phyloP scores from a whole-genome alignment of 2,113 vertebrate species.

The Amphilophus citrinellus region DNA sequence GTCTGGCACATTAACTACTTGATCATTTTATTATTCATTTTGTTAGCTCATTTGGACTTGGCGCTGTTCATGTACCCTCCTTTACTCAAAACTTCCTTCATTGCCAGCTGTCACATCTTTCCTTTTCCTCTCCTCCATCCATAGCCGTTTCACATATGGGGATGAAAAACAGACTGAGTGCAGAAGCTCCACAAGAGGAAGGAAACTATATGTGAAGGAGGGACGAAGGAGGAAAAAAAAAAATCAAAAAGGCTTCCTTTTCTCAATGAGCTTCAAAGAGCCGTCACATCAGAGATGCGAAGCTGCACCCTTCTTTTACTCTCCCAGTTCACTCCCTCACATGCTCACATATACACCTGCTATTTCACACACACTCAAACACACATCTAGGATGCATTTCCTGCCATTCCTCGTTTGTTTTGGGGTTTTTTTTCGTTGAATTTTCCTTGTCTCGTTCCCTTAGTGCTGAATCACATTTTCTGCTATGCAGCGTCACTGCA shows the following conservation, averaged over 20 bases:
- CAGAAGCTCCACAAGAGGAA: conserved; percentile 19
- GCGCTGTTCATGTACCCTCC: neutral
- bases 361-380: conserved; percentile 22
- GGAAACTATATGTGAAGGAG: neutral
- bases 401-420: neutral
- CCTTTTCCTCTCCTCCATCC: conserved; percentile 26
- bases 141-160: conserved; percentile 14
- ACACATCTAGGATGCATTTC: conserved; percentile 27
- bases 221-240: conserved; percentile 3
- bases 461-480: conserved; percentile 51
- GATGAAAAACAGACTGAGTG: conserved; percentile 6
- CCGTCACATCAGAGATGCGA: conserved; percentile 38
- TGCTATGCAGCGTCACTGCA: conserved; percentile 22
- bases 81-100: neutral
- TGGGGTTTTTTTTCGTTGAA: conserved; percentile 3
- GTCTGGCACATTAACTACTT: neutral
- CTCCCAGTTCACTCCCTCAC: conserved; percentile 8
- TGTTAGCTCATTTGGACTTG: conserved; percentile 18
- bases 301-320: conserved; percentile 25
- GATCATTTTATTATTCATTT: conserved; percentile 10
- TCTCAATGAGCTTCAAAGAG: conserved; percentile 64
- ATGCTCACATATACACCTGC: neutral
- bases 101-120: conserved; percentile 45
- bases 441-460: conserved; percentile 10
- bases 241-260: conserved; percentile 29